A percentile compares a stretch with the other conserved stretches of the same genome.
Conservation (phyloP, 2,888 invertebrate genomes). For the Caenorhabditis afra region DNA sequence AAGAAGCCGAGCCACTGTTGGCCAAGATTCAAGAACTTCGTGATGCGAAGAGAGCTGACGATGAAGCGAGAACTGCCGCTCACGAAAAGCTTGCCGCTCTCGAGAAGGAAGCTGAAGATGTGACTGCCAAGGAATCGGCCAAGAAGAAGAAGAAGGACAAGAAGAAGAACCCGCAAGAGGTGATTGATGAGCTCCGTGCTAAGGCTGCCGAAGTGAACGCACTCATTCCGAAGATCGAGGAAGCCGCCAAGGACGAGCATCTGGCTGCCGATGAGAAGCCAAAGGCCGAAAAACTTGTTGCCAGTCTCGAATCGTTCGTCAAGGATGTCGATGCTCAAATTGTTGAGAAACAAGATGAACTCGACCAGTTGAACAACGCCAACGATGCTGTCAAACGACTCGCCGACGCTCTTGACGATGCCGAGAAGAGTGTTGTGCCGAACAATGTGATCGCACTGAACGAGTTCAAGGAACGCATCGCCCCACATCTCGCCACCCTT, state of each 20-base stretch:
- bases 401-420: conserved; percentile 61
- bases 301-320: conserved; percentile 44
- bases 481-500: conserved; percentile 46
- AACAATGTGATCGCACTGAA: conserved; percentile 46
- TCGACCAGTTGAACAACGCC: conserved; percentile 60
- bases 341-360: conserved; percentile 55
- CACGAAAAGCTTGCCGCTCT: conserved; percentile 59
- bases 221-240: conserved; percentile 61
- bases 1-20: conserved; percentile 47
- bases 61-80: conserved; percentile 49
- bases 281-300: conserved; percentile 51
- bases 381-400: conserved; percentile 56
- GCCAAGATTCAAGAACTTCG: conserved; percentile 57
- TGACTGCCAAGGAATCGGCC: conserved; percentile 42
- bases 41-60: conserved; percentile 56
- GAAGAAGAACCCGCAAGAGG: conserved; percentile 57
- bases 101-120: conserved; percentile 57
- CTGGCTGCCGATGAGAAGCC: conserved; percentile 55
- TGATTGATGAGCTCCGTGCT: conserved; percentile 45
- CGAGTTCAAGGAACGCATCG: conserved; percentile 52
- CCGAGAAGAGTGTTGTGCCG: conserved; percentile 39
- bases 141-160: conserved; percentile 61
- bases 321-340: conserved; percentile 53
- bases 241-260: conserved; percentile 55
- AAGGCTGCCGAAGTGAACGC: conserved; percentile 53